Percentiles rank a stretch among this genome's conserved stretches.
These are phyloP conservation scores for Oscheius myriophilus DNA, from an alignment of 2,888 invertebrate genomes.

Conservation along the genomic window DNA sequence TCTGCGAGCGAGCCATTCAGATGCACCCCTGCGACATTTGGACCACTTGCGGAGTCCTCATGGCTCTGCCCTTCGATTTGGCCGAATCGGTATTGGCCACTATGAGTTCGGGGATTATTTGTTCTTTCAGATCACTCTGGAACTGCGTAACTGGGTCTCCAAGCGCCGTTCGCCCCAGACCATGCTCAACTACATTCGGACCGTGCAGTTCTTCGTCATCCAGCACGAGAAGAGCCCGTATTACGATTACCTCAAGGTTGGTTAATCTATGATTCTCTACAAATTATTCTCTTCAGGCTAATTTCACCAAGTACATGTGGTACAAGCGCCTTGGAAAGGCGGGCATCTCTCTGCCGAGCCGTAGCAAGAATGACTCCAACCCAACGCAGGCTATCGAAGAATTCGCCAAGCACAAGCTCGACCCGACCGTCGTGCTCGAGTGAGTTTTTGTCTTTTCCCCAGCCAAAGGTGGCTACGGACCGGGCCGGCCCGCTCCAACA, in stretches of 20 bases:
- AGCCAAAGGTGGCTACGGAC: no score
- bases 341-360: conserved; percentile 9
- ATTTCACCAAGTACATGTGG: conserved; percentile 22
- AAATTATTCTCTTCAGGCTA: not conserved
- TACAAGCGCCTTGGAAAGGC: conserved; percentile 28
- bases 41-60: conserved; percentile 8
- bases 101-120: not conserved
- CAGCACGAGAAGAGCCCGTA: no score
- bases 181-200: conserved; percentile 38
- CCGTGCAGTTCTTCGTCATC: conserved; percentile 33
- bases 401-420: conserved; percentile 14
- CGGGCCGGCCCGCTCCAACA: no score
- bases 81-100: conserved; percentile 3
- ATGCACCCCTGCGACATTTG: conserved; percentile 33
- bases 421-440: conserved; percentile 29
- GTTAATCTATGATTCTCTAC: not conserved
- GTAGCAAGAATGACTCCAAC: not conserved
- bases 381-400: conserved; percentile 6
- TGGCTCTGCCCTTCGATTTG: conserved; percentile 1
- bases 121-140: conserved; percentile 11
- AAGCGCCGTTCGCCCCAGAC: conserved; percentile 29
- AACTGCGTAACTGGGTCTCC: conserved; percentile 8
- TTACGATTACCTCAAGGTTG: conserved; percentile 1
- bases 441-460: no score
- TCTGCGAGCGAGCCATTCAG: conserved; percentile 27